Conservation (phyloP, 1,140 invertebrate genomes). For the Dreissena rostriformis region DNA sequence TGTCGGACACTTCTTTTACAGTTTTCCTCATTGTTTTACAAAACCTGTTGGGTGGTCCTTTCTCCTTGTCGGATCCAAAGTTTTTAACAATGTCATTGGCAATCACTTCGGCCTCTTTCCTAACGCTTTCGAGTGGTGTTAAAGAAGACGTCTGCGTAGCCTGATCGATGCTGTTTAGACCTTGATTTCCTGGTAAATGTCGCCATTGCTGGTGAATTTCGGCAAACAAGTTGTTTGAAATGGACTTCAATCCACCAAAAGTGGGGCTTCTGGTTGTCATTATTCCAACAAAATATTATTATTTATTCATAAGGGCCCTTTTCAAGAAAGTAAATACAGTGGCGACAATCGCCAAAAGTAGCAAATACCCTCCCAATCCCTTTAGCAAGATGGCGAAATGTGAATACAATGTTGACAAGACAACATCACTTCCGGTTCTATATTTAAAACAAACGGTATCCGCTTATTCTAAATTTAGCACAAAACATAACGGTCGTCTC, state of each 20-base stretch:
- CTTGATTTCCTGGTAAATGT: conserved; percentile 69
- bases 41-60: conserved; percentile 70
- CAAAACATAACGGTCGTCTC: not conserved
- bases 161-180: conserved; percentile 72
- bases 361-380: not conserved
- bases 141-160: conserved; percentile 66
- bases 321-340: not conserved
- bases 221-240: conserved; percentile 65
- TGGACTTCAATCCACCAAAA: conserved; percentile 27
- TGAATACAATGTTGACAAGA: not conserved
- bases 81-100: conserved; percentile 72
- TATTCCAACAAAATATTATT: not conserved
- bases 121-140: conserved; percentile 72
- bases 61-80: conserved; percentile 64
- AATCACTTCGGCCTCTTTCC: conserved; percentile 74
- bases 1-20: conserved; percentile 80
- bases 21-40: conserved; percentile 79
- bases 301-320: not conserved
- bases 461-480: not conserved
- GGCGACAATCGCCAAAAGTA: conserved; percentile 1
- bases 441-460: not conserved
- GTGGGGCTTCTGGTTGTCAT: conserved; percentile 44
- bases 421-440: not conserved
- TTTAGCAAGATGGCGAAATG: conserved; percentile 32
- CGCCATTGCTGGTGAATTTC: conserved; percentile 74